Percentiles rank a stretch among this genome's conserved stretches.
These are phyloP conservation scores for Lytechinus pictus DNA, from an alignment of 35 echinoderm and acorn worm species.

Conservation along the genomic window DNA sequence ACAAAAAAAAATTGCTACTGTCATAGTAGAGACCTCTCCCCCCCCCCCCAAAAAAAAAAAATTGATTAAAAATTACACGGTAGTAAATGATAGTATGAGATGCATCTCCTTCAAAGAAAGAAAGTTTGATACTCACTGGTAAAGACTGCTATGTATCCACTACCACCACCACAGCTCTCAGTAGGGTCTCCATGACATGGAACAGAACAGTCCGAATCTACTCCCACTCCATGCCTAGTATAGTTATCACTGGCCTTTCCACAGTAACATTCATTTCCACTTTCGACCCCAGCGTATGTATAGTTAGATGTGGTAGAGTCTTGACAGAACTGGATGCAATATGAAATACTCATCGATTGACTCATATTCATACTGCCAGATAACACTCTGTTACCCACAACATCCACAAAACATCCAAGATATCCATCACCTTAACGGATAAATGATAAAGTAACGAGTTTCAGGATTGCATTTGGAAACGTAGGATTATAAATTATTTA, in stretches of 20 bases:
- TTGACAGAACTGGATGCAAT: constrained; percentile 1
- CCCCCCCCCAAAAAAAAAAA: no score
- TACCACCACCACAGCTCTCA: constrained; percentile 6
- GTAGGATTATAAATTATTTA: no score
- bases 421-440: background rate
- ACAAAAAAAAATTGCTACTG: no score
- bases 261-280: constrained; percentile 6
- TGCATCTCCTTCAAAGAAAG: no score
- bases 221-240: background rate
- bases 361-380: background rate
- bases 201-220: background rate
- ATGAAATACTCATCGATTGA: background rate
- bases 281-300: background rate
- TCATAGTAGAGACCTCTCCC: no score
- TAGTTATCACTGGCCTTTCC: background rate
- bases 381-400: background rate
- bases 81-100: no score
- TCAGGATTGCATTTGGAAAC: no score
- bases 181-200: background rate
- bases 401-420: background rate
- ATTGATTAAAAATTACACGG: no score
- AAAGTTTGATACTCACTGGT: background rate
- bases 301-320: background rate
- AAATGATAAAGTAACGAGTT: no score
- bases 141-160: background rate